A percentile compares a stretch with the other conserved stretches of the same genome.
phyloP scores from a whole-genome alignment of 2,113 vertebrate genomes.

The Phalacrocorax pelagicus region DNA sequence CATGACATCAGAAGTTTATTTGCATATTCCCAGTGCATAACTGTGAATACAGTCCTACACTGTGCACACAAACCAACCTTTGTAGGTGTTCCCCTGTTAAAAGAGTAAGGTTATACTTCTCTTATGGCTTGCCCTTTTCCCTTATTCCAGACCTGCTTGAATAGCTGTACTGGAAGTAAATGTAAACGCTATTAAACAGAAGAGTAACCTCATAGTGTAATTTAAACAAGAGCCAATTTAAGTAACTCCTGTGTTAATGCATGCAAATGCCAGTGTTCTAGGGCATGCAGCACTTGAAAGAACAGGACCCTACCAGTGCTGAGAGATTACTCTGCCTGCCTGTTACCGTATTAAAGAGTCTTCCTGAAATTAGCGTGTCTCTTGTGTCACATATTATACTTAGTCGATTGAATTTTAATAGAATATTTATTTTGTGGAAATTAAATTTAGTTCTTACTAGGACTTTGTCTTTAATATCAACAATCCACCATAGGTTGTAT shows the following conservation, averaged over 20 bases:
- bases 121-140: not conserved
- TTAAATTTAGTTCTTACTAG: not conserved
- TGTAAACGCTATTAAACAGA: not conserved
- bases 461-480: not conserved
- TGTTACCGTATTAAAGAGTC: not conserved
- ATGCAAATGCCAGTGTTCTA: not conserved
- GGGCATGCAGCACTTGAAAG: not conserved
- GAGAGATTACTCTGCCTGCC: not conserved
- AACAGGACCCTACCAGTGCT: not conserved
- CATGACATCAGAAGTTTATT: not conserved
- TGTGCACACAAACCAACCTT: not conserved
- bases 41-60: not conserved
- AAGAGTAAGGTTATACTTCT: not conserved
- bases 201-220: not conserved
- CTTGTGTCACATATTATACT: not conserved
- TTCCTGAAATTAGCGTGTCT: not conserved
- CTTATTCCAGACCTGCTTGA: not conserved
- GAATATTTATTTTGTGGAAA: slow-evolving; percentile 11
- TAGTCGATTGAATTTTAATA: slow-evolving; percentile 6
- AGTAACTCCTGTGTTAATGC: not conserved
- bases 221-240: not conserved
- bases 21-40: not conserved
- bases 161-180: not conserved
- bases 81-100: not conserved
- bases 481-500: not conserved